Percentiles rank a stretch among this genome's conserved stretches.
Conservation (phyloP, 1,140 invertebrate genomes). For the Diorhabda sublineata region DNA sequence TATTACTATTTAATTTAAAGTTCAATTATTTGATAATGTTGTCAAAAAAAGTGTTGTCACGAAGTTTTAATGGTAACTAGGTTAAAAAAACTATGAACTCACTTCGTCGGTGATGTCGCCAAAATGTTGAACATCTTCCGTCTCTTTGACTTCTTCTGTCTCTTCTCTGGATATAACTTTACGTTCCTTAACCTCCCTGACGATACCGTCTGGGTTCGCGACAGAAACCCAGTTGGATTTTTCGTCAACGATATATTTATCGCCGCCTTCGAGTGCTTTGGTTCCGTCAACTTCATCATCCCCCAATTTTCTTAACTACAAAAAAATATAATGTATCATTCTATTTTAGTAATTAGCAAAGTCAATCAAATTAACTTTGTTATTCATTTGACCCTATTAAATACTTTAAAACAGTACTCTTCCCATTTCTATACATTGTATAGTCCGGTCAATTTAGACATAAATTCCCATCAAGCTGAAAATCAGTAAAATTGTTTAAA, state of each 20-base stretch:
- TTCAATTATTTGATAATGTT: too few relatives aligned
- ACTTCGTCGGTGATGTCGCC: conserved; percentile 83
- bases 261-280: conserved; percentile 41
- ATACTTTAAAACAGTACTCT: too few relatives aligned
- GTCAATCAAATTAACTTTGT: too few relatives aligned
- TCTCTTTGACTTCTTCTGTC: conserved; percentile 73
- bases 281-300: conserved; percentile 45
- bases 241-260: conserved; percentile 47
- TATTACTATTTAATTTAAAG: too few relatives aligned
- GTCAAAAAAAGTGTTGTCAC: too few relatives aligned
- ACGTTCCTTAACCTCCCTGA: conserved; percentile 75
- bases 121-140: conserved; percentile 74
- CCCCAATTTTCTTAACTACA: conserved; percentile 45
- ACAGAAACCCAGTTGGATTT: conserved; percentile 59
- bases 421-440: too few relatives aligned
- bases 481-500: too few relatives aligned
- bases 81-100: conserved; percentile 31
- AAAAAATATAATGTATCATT: neutral
- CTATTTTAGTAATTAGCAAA: too few relatives aligned
- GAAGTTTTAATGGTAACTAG: too few relatives aligned
- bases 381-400: too few relatives aligned
- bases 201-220: conserved; percentile 63
- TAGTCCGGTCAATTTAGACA: too few relatives aligned
- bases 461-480: too few relatives aligned
- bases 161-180: conserved; percentile 76